A percentile compares a stretch with the other conserved stretches of the same genome.
These are phyloP conservation scores for Petrocephalus microphthalmus DNA, from an alignment of 2,113 vertebrate genomes.

Conservation along the genomic window DNA sequence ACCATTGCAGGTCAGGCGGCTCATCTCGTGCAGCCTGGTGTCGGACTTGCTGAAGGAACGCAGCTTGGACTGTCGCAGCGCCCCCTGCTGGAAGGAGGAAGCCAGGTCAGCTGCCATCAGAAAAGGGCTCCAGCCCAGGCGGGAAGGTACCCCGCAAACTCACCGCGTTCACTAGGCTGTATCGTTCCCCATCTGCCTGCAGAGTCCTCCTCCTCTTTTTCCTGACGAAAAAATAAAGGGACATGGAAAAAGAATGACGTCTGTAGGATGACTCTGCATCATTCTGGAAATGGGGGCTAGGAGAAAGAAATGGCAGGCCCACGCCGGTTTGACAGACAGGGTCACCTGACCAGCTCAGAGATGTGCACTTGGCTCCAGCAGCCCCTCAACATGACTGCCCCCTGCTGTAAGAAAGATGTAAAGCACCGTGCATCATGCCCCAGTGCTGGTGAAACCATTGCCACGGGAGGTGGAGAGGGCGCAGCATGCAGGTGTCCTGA, in stretches of 20 bases:
- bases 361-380: background rate
- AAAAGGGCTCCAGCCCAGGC: background rate
- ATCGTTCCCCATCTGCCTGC: constrained; percentile 23
- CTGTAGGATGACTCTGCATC: background rate
- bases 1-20: constrained; percentile 60
- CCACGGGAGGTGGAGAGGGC: constrained; percentile 33
- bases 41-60: constrained; percentile 72
- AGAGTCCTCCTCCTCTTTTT: constrained; percentile 38
- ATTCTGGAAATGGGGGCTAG: background rate
- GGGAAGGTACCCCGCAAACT: constrained; percentile 4
- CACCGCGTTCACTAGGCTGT: constrained; percentile 28
- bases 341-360: too few species aligned
- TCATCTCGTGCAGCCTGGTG: constrained; percentile 66
- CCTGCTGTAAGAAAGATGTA: background rate
- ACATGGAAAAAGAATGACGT: background rate
- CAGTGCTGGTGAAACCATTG: constrained; percentile 35
- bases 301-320: background rate
- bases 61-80: constrained; percentile 61
- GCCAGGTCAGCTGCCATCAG: background rate
- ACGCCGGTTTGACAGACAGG: background rate
- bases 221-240: constrained; percentile 17
- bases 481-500: background rate
- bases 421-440: background rate
- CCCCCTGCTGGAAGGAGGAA: constrained; percentile 36
- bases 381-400: background rate